Base-by-base conservation (phyloP, 2,888 invertebrate species). In the Sphinx pinastri region DNA sequence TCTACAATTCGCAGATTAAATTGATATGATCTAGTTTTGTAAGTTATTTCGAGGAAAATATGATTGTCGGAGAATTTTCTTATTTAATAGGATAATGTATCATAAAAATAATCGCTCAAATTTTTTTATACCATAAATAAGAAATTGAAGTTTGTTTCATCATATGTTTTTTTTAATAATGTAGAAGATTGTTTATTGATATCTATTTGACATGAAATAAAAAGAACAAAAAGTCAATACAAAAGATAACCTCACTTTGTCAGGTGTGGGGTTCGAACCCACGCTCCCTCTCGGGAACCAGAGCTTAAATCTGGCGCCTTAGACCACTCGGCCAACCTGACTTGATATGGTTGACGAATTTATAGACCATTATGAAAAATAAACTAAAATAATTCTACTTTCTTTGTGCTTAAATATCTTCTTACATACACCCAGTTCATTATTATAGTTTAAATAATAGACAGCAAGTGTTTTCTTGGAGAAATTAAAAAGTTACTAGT, bases 241-340 rank as follows among this genome's bases (percentile, higher is more conserved):
- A 10, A 16, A 54, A 54, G n/a, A 6, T 3, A 10, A 54, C 54
- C 13, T 76, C n/a, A 38, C 1, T 82, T 79, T 95, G 95, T 96
- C 95, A 96, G 95, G 95, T 96, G 96, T 96, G 96, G 96, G 96
- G 96, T 96, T 96, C 96, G 96, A 96, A 96, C 96, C 96, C 96
- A 96, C 96, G 96, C 96, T 96, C 96, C 96, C 96, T 95, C 92
- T 94, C 94, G 96, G 95, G 96, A 96, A 96, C 96, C 96, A 96
- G 96, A 96, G 95, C 96, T 96, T 96, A 96, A 96, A 95, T 96
- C 96, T 96, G 96, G 96, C 96, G 96, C 96, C 96, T 96, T 96
- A 96, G 96, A 96, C 96, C 96, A 96, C 96, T 96, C 96, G 96
- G 96, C 96, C 96, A 96, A 96, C 95, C 96, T 96, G 95, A 95